Evolutionary conservation across 2,888 invertebrate genomes (phyloP).

Genomic region (Trichogramma dendrolimi): DNA sequence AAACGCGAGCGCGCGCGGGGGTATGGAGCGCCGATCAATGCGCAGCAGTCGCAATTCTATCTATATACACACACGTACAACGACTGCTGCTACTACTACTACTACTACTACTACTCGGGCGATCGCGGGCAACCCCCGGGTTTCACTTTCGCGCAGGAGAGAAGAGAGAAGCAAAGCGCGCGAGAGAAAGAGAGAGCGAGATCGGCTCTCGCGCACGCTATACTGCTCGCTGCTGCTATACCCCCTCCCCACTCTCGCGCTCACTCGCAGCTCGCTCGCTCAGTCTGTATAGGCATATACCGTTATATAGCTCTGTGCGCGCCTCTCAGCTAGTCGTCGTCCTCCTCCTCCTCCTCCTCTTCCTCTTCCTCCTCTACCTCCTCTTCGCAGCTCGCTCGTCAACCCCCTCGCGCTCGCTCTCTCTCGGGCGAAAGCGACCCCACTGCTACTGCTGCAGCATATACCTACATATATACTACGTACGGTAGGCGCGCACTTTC

Average conservation of each 20-base stretch:
- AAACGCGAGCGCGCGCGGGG: too few relatives aligned
- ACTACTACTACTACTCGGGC: constrained; percentile 19
- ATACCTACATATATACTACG: too few relatives aligned
- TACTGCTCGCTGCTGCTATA: not conserved
- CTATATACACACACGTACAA: too few relatives aligned
- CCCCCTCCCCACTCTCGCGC: not conserved
- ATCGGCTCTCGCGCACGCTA: constrained; percentile 4
- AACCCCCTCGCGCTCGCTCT: constrained; percentile 9
- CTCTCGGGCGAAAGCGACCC: not conserved
- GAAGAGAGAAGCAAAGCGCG: constrained; percentile 9
- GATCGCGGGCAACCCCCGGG: constrained; percentile 11
- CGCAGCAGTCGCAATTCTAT: not conserved
- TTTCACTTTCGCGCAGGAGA: constrained; percentile 36
- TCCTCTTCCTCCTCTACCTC: constrained; percentile 3
- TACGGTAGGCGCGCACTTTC: too few relatives aligned
- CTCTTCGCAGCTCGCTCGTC: constrained; percentile 1
- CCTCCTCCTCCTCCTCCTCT: constrained; percentile 5
- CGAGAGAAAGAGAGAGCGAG: constrained; percentile 9
- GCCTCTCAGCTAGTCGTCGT: constrained; percentile 9
- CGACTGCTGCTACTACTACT: constrained; percentile 22
- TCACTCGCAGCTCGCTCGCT: not conserved
- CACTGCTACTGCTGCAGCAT: too few relatives aligned
- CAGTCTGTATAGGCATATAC: too few relatives aligned
- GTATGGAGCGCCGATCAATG: not conserved
- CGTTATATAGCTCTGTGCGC: not conserved